phyloP scores from a whole-genome alignment of 2,113 vertebrate genomes.

The Leuciscus idus region DNA sequence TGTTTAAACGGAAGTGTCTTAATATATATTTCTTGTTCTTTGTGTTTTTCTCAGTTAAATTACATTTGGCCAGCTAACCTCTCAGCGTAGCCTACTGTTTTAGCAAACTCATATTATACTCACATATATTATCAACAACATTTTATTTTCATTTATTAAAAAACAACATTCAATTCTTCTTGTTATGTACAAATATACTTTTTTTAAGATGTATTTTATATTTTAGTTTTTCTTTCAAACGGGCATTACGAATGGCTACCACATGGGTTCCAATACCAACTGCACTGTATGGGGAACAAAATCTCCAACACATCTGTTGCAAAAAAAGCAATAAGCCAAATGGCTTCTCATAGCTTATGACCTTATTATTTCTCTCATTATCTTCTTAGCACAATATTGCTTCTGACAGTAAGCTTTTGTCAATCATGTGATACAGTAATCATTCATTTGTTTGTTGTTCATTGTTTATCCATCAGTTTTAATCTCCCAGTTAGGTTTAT shows the following conservation, averaged over 20 bases:
- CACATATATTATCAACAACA: too few relatives aligned
- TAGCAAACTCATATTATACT: too few relatives aligned
- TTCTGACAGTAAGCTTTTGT: constrained; percentile 1
- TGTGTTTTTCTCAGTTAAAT: too few relatives aligned
- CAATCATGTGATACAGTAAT: not conserved
- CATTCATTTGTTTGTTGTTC: not conserved
- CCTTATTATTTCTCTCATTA: not conserved
- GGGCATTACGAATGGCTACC: not conserved
- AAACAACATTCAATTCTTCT: too few relatives aligned
- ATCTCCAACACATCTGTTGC: not conserved
- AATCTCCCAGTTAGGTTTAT: not conserved
- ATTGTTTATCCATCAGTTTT: constrained; percentile 1
- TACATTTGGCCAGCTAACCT: too few relatives aligned
- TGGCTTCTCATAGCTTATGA: not conserved
- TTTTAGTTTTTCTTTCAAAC: not conserved
- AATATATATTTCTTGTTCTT: too few relatives aligned
- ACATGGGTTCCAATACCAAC: not conserved
- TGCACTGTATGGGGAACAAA: not conserved
- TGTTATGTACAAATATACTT: not conserved
- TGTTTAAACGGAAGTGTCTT: too few relatives aligned
- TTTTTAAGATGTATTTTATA: not conserved
- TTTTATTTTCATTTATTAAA: too few relatives aligned
- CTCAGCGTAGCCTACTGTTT: too few relatives aligned
- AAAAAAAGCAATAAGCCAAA: not conserved
- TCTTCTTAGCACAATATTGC: not conserved